Percentiles rank a stretch among this genome's conserved stretches.
Evolutionary conservation across 2,888 invertebrate species (phyloP).

Genomic region (Dysmachus trigonus): DNA sequence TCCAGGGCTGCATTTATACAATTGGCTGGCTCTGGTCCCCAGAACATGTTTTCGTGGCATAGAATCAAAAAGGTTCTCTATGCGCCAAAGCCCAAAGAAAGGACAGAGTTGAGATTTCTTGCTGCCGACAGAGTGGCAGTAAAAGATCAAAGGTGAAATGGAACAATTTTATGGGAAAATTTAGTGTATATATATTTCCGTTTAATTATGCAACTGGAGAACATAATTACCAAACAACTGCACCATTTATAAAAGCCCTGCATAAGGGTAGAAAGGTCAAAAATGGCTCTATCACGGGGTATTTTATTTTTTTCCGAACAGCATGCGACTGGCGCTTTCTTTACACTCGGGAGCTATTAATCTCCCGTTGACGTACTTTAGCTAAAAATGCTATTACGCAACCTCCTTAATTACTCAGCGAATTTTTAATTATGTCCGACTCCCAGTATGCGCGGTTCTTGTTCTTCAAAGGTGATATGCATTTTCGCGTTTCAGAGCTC

Average conservation of each 20-base stretch:
- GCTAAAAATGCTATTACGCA: constrained; percentile 6
- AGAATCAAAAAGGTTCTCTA: background rate
- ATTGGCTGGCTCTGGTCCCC: background rate
- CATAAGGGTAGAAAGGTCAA: background rate
- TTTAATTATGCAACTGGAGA: background rate
- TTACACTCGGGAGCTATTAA: background rate
- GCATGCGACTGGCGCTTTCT: background rate
- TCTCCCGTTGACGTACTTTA: background rate
- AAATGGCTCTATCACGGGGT: background rate
- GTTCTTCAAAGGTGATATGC: background rate
- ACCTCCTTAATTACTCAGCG: constrained; percentile 16
- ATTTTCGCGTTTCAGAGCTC: background rate
- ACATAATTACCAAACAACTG: background rate
- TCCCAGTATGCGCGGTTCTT: background rate
- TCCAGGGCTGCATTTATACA: background rate
- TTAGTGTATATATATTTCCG: background rate
- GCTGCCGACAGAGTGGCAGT: background rate
- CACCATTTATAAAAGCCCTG: background rate
- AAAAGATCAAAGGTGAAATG: background rate
- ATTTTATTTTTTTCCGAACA: background rate
- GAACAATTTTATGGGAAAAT: background rate
- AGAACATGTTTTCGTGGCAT: background rate
- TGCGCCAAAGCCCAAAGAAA: background rate
- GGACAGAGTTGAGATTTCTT: background rate
- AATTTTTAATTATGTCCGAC: constrained; percentile 1